phyloP scores from a whole-genome alignment of 2,888 invertebrate species.

The Drosophila stalkeri region DNA sequence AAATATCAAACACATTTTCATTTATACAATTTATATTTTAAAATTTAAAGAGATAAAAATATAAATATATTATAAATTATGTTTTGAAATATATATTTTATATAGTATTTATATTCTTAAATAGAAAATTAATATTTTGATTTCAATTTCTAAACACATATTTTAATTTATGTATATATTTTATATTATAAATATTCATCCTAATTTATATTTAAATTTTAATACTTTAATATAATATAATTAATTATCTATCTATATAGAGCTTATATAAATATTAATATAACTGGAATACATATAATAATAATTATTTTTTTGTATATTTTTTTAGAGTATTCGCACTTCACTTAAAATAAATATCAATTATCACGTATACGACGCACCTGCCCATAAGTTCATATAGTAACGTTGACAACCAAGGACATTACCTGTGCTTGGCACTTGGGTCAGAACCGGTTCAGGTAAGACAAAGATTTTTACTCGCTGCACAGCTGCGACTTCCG shows the following conservation, averaged over 20 bases:
- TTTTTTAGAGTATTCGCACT: conserved; percentile 8
- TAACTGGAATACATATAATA: not conserved
- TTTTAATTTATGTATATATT: no score
- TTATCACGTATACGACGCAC: conserved; percentile 32
- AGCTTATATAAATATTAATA: no score
- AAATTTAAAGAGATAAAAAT: no score
- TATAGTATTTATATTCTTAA: no score
- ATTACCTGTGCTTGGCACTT: conserved; percentile 26
- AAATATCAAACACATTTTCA: no score
- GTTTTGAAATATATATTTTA: not conserved
- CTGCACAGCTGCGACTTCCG: conserved; percentile 65
- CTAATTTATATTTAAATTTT: not conserved
- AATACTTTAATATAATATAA: not conserved
- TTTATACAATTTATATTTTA: no score
- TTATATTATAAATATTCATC: not conserved
- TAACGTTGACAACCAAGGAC: conserved; percentile 65
- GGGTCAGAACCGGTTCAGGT: conserved; percentile 56
- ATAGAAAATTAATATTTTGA: no score
- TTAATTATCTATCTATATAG: not conserved
- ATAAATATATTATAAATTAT: no score
- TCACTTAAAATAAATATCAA: not conserved
- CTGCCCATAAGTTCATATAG: conserved; percentile 41
- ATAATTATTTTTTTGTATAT: not conserved
- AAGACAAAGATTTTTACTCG: conserved; percentile 10
- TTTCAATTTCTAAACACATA: no score